Conservation (phyloP, 2,888 invertebrate species). For the Synergus umbraculus region DNA sequence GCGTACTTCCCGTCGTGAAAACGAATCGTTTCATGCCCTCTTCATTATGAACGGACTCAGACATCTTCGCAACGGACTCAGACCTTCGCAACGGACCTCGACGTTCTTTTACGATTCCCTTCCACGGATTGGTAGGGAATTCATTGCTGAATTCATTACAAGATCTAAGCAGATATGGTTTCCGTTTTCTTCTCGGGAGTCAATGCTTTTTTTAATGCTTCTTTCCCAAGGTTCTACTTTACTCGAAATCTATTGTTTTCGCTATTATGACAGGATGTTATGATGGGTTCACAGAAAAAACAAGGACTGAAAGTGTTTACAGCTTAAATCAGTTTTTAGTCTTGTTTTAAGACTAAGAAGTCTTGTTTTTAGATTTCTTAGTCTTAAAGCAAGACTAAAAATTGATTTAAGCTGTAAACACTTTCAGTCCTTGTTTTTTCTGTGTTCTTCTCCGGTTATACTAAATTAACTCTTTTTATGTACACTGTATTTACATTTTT, state of each 20-base stretch:
- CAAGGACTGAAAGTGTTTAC: no score
- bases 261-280: conserved; percentile 19
- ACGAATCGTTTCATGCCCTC: conserved; percentile 55
- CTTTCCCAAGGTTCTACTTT: background rate
- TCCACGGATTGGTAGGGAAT: conserved; percentile 41
- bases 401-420: no score
- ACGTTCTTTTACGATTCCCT: conserved; percentile 42
- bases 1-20: conserved; percentile 58
- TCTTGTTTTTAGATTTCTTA: no score
- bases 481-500: no score
- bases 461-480: no score
- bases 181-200: background rate
- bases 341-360: no score
- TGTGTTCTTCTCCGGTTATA: no score
- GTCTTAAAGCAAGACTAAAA: no score
- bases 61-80: conserved; percentile 39
- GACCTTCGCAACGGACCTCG: conserved; percentile 33
- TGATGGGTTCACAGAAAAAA: no score
- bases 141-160: conserved; percentile 43
- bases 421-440: no score
- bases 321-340: no score
- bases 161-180: background rate
- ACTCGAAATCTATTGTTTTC: background rate
- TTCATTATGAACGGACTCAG: conserved; percentile 48
- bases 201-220: background rate